Base-by-base conservation (phyloP, 2,888 invertebrate species). In the Drosophila neutralis region DNA sequence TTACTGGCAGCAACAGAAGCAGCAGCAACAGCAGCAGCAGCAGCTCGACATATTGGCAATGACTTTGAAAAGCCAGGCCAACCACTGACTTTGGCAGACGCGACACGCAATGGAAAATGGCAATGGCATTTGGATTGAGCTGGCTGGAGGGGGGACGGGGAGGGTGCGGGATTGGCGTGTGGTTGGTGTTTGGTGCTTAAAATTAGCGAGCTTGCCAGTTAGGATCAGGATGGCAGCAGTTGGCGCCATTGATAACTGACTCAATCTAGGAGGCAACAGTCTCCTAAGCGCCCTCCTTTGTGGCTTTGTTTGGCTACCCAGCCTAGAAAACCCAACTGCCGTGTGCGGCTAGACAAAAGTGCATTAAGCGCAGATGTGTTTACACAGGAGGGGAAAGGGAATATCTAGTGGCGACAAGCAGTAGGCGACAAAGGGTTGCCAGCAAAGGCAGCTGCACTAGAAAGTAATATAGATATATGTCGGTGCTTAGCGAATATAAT, bases 11-110 rank as follows among this genome's bases (percentile, higher is more conserved):
- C 74, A 69, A 70, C 42, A 68, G 53, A 60, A 61, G 61, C 66
- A 60, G 67, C 64, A 51, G 69, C 71, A 69, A 45, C 67, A 62
- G 69, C 48, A 69, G 42, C 67, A 62, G 57, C 58, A 61, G 52
- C 27, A 27, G 59, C 76, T 68, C 82, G 54, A 87, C 85, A 72
- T 85, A 85, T 82, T 79, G 85, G 87, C 87, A 85, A 85, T 87
- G 83, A 79, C 76, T 82, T 70, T 79, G 83, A 79, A 87, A 83
- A 76, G 73, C 57, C 80, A 69, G 66, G 65, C 61, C 62, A 64
- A 49, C 65, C 67, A 56, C 73, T 53, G 83, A 69, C 71, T 83
- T 83, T 81, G 87, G 78, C 82, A 82, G 69, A 78, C 76, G 73
- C 81, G 78, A 66, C 87, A 83, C 85, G 82, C 87, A 84, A 77